Percentiles rank a stretch among this genome's conserved stretches.
phyloP scores from a whole-genome alignment of 2,888 invertebrate genomes.

The Torymus texanus region DNA sequence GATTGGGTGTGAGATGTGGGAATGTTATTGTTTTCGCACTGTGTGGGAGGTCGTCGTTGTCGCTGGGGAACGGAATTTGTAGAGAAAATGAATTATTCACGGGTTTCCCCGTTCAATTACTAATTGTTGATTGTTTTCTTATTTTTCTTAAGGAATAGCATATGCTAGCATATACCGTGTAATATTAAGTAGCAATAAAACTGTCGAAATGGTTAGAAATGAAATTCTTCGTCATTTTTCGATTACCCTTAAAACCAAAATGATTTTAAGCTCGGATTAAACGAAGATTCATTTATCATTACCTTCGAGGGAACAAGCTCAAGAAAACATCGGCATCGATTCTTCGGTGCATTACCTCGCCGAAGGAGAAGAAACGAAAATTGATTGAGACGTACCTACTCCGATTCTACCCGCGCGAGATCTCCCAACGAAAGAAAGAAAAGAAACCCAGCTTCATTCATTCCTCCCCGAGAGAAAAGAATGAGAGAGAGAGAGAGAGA shows the following conservation, averaged over 20 bases:
- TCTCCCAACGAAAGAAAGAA: neutral
- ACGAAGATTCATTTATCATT: conserved; percentile 20
- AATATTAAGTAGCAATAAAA: neutral
- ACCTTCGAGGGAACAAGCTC: neutral
- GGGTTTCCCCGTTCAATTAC: no score
- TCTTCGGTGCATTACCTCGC: no score
- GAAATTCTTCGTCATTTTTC: neutral
- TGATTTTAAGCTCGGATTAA: neutral
- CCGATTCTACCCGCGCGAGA: no score
- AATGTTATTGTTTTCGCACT: no score
- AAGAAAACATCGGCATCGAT: neutral
- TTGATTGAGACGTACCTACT: conserved; percentile 25
- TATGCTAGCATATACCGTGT: neutral
- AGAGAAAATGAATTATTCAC: no score
- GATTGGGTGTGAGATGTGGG: no score
- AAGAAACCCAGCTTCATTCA: conserved; percentile 2
- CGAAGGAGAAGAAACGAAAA: conserved; percentile 34
- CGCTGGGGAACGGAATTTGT: no score
- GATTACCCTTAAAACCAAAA: neutral
- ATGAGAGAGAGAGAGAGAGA: neutral
- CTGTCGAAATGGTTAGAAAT: no score
- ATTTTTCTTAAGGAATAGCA: neutral
- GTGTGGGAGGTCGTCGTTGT: no score
- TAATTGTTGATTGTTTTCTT: no score
- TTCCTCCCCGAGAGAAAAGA: neutral